Evolutionary conservation across 2,797 vertebrate species (phyloP).

Genomic region (Chaetodon trifasciatus): DNA sequence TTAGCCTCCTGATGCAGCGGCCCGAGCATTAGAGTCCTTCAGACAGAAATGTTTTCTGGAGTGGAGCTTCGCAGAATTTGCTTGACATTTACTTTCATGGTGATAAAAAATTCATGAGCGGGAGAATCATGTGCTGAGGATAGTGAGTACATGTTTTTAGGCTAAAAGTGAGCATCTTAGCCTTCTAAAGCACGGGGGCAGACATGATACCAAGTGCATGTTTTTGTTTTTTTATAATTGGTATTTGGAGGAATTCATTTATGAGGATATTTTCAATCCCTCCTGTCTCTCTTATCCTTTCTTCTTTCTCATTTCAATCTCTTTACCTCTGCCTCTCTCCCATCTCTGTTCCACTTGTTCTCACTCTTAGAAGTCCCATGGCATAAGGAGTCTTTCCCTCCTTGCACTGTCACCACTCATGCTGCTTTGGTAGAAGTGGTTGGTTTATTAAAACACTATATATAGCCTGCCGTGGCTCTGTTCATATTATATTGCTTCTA

Average conservation of each 20-base stretch:
- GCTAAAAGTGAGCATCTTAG: slow-evolving; percentile 12
- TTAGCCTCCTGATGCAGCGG: slow-evolving; percentile 27
- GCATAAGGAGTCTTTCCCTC: not conserved
- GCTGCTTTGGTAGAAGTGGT: slow-evolving; percentile 16
- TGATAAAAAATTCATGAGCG: slow-evolving; percentile 12
- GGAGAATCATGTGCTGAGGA: slow-evolving; percentile 1
- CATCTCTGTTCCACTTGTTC: slow-evolving; percentile 7
- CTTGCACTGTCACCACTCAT: not conserved
- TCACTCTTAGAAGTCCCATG: slow-evolving; percentile 16
- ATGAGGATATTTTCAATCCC: slow-evolving; percentile 3
- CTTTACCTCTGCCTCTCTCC: slow-evolving; percentile 4
- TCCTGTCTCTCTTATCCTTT: slow-evolving; percentile 26
- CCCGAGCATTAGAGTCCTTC: slow-evolving; percentile 6
- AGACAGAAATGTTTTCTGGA: slow-evolving; percentile 26
- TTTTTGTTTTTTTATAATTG: slow-evolving; percentile 24
- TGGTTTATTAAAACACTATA: slow-evolving; percentile 38
- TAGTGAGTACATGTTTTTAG: not conserved
- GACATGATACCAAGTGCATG: not conserved
- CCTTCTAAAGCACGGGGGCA: not conserved
- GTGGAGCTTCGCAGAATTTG: slow-evolving; percentile 28
- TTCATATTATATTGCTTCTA: slow-evolving; percentile 17
- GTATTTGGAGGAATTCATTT: slow-evolving; percentile 28
- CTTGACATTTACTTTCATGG: slow-evolving; percentile 30
- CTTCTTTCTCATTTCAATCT: too few species aligned
- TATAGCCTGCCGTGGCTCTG: not conserved